phyloP scores from a whole-genome alignment of 2,797 vertebrate genomes.

The Acanthurus lineatus region DNA sequence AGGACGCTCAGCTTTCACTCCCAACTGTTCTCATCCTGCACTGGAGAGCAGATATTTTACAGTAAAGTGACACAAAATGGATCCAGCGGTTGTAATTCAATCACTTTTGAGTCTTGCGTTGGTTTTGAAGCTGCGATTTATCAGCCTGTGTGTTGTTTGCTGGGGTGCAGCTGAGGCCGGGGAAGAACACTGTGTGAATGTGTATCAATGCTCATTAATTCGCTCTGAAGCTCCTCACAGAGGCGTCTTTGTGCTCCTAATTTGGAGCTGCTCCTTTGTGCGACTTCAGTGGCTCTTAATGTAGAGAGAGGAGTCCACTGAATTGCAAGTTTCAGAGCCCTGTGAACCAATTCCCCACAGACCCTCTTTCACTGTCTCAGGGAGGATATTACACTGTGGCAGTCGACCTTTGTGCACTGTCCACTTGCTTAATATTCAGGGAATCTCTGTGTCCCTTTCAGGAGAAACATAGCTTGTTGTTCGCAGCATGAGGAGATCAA shows the following conservation, averaged over 20 bases:
- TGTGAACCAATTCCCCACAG: conserved; percentile 78
- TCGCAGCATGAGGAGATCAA: conserved; percentile 23
- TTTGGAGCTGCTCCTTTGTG: conserved; percentile 85
- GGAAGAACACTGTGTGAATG: conserved; percentile 78
- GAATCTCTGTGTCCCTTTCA: conserved; percentile 39
- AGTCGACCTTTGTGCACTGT: conserved; percentile 74
- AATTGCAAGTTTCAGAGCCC: conserved; percentile 76
- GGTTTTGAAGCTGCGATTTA: conserved; percentile 15
- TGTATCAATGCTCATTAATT: conserved; percentile 85
- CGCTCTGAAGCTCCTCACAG: conserved; percentile 80
- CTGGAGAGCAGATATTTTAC: not conserved
- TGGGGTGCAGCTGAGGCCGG: conserved; percentile 60
- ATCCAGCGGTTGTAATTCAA: not conserved
- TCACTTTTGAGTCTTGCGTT: conserved; percentile 2
- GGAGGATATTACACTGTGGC: conserved; percentile 71
- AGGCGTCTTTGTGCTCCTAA: conserved; percentile 84
- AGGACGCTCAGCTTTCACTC: not conserved
- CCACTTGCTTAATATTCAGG: conserved; percentile 58
- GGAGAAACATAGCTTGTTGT: conserved; percentile 27
- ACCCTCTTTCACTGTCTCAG: conserved; percentile 66
- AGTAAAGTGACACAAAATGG: not conserved
- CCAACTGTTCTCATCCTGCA: conserved; percentile 4
- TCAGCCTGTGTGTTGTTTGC: conserved; percentile 53
- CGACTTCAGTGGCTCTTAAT: conserved; percentile 80
- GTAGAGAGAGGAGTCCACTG: conserved; percentile 77